phyloP scores from a whole-genome alignment of 2,113 vertebrate genomes.

The Myocastor coypus region DNA sequence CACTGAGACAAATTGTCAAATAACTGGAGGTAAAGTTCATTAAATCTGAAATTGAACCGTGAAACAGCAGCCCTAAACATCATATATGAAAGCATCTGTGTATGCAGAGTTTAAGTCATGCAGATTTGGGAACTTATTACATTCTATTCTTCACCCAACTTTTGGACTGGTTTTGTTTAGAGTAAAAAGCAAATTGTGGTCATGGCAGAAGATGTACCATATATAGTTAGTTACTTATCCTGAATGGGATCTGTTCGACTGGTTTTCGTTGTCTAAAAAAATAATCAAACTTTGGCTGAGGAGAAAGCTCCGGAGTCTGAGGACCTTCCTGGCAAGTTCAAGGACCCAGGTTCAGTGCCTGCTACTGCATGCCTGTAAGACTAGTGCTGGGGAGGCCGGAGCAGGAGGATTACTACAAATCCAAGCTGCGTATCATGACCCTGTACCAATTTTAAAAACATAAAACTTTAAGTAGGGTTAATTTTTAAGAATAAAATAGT shows the following conservation, averaged over 20 bases:
- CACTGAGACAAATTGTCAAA: not conserved
- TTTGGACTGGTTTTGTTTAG: not conserved
- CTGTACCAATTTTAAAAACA: no score
- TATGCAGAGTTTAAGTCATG: no score
- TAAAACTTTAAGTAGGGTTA: not conserved
- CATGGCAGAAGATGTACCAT: not conserved
- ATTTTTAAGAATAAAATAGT: constrained; percentile 10
- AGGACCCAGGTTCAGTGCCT: no score
- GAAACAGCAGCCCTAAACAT: not conserved
- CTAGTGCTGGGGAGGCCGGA: no score
- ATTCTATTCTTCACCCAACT: not conserved
- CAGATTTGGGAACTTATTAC: not conserved
- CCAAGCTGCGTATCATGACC: no score
- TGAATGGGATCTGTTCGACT: not conserved
- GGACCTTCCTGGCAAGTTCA: no score
- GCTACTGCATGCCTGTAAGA: no score
- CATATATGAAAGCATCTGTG: not conserved
- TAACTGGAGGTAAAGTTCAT: not conserved
- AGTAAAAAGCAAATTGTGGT: not conserved
- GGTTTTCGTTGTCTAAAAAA: not conserved
- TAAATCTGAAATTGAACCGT: not conserved
- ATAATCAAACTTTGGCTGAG: no score
- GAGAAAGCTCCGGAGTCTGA: no score
- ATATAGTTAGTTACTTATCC: not conserved
- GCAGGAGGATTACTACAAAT: no score